Evolutionary conservation across 2,888 invertebrate genomes (phyloP), one percentile per base, ranked within the genome.

Genomic region (Scrobipalpa atriplicella): DNA sequence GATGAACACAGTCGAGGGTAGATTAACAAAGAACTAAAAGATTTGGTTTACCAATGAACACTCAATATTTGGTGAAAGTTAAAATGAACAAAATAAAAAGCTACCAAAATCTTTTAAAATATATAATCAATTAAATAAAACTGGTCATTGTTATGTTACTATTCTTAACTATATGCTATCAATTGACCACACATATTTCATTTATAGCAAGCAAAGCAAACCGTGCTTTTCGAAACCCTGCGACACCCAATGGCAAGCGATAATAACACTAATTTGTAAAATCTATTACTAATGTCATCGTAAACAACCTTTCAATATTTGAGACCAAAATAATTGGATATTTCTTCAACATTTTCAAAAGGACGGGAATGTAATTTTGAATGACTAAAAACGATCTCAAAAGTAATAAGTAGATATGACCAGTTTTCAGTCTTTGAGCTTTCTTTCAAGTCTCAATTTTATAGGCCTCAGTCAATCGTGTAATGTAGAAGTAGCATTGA

Each of bases 311-410:
- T 36, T 58, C 65, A 18, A 72, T 77, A 71, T 82, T 79, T 87
- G 85, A 89, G 86, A 89, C 87, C 88, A 84, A 13, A 47, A 18
- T 78, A 78, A 79, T 75, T 54, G 3, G 19, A 54, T 19, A 77
- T 77, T 74, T 43, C 19, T 8, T 11, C 67, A 63, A 72, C 68
- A 76, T 75, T 75, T 78, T 78, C 75, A 74, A 70, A 80, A 83
- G 74, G 16, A 29, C 16, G 77, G 89, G 89, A 89, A 88, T 89
- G 89, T 85, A 83, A 84, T 84, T 85, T 84, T 78, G 79, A 82
- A 84, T 85, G 83, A 87, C 84, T 82, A 76, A 67, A 60, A 56
- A 29, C 10, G 62, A n/a, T 67, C 65, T 29, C 51, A 71, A 66
- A 67, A 66, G 29, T 54, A 72, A 67, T 69, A 67, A 66, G 64